Percentiles rank a stretch among this genome's conserved stretches.
phyloP scores from a whole-genome alignment of 92 coral and sea anemone genomes.

The Scolanthus callimorphus region DNA sequence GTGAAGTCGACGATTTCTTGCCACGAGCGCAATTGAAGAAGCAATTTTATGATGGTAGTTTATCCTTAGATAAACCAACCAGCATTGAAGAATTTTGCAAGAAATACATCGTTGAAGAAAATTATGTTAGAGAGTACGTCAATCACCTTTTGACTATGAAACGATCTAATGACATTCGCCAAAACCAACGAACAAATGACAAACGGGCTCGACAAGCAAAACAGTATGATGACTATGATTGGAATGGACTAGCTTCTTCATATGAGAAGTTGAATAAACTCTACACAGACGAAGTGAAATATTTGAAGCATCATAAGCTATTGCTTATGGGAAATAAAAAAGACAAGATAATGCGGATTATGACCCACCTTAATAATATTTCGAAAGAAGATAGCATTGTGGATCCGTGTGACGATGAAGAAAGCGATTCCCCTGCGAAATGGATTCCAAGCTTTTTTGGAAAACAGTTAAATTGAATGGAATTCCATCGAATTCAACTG shows the following conservation, averaged over 20 bases:
- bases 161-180: slow-evolving; percentile 43
- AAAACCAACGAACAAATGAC: slow-evolving; percentile 47
- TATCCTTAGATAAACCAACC: slow-evolving; percentile 30
- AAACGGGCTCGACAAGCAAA: slow-evolving; percentile 33
- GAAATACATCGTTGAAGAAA: slow-evolving; percentile 43
- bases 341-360: slow-evolving; percentile 20
- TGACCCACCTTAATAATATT: slow-evolving; percentile 44
- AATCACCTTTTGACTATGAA: slow-evolving; percentile 48
- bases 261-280: slow-evolving; percentile 38
- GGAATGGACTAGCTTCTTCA: slow-evolving; percentile 48
- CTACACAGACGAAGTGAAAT: slow-evolving; percentile 43
- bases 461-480: too few relatives aligned
- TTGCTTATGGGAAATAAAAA: slow-evolving; percentile 13
- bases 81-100: slow-evolving; percentile 32
- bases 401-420: slow-evolving; percentile 20
- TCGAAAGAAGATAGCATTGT: slow-evolving; percentile 20
- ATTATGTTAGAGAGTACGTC: slow-evolving; percentile 29
- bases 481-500: too few relatives aligned
- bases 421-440: too few relatives aligned
- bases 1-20: slow-evolving; percentile 32
- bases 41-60: slow-evolving; percentile 17
- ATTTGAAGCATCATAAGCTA: slow-evolving; percentile 34
- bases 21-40: slow-evolving; percentile 41
- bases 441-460: too few relatives aligned
- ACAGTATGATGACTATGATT: slow-evolving; percentile 38